Evolutionary conservation across 2,797 vertebrate genomes (phyloP).

Genomic region (Acrossocheilus fasciatus): DNA sequence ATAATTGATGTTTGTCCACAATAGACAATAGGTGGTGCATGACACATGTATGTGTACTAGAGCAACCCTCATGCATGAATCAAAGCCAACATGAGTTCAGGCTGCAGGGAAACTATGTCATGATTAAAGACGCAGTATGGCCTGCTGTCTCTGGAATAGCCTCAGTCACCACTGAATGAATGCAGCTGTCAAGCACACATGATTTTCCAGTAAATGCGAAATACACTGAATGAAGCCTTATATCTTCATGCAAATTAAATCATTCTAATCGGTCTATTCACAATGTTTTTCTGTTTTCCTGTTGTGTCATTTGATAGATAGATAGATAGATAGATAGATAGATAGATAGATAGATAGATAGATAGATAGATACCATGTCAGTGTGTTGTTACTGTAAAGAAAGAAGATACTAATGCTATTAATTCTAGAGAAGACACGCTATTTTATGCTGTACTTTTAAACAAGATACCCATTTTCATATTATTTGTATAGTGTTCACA

Average conservation of each 20-base stretch:
- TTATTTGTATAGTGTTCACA: background rate
- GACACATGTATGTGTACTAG: background rate
- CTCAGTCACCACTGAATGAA: constrained; percentile 13
- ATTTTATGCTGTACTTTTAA: background rate
- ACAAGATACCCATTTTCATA: background rate
- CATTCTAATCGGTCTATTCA: background rate
- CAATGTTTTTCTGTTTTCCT: background rate
- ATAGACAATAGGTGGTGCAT: background rate
- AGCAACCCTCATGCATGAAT: constrained; percentile 6
- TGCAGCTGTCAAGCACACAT: constrained; percentile 21
- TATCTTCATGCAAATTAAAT: background rate
- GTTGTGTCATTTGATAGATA: no score
- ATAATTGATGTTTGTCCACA: background rate
- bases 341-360: no score
- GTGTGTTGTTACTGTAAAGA: background rate
- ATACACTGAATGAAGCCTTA: background rate
- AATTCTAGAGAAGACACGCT: background rate
- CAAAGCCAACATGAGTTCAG: constrained; percentile 13
- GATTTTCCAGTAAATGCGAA: background rate
- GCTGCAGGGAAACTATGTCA: constrained; percentile 15
- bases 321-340: no score
- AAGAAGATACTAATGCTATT: background rate
- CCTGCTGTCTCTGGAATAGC: constrained; percentile 18
- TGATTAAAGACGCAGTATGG: constrained; percentile 29
- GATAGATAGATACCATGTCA: background rate